Evolutionary conservation across 2,888 invertebrate genomes (phyloP), one percentile per base, ranked within the genome.

Genomic region (Agonopterix heracliana): DNA sequence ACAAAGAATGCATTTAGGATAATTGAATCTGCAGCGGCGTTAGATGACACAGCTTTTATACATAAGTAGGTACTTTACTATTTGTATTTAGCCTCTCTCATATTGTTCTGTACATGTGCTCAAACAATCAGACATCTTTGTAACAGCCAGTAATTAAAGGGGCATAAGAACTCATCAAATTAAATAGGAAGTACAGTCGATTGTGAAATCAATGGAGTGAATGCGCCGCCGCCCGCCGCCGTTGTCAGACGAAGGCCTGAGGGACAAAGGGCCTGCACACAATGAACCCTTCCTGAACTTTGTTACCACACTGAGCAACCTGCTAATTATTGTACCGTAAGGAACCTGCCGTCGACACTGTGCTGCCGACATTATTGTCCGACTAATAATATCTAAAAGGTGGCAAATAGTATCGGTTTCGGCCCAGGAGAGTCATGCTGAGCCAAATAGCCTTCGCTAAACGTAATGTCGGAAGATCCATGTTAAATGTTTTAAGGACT

Each of bases 251-350:
- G 63, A 70, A 12, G 64, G 66, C 58, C 59, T 46, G 49, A 49
- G 59, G 64, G 63, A 48, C 70, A 79, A 75, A 76, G 74, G 75
- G 68, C 57, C 56, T 10, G 63, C 61, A 72, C 68, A 26, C 26
- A 76, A 75, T 71, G 71, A 76, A 75, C 81, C 78, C 73, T 78
- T 77, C 69, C 69, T 65, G 71, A 64, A 71, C 63, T 66, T 66
- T 71, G 26, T 26, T 26, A 26, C 59, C 64, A 58, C 63, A 70
- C 56, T 74, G 66, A 74, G 70, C 60, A 59, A 64, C 62, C 54
- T 51, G 60, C 68, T 78, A 77, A 80, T 78, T 75, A 70, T 56
- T 59, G 55, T 60, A 54, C 54, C 52, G 54, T 51, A 57, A 51
- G 55, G 57, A 68, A 66, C 66, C 58, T 62, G 64, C 54, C 47